Percentiles rank a stretch among this genome's conserved stretches.
Conservation (phyloP, 1,140 invertebrate species). For the Tetramorium simillimum region DNA sequence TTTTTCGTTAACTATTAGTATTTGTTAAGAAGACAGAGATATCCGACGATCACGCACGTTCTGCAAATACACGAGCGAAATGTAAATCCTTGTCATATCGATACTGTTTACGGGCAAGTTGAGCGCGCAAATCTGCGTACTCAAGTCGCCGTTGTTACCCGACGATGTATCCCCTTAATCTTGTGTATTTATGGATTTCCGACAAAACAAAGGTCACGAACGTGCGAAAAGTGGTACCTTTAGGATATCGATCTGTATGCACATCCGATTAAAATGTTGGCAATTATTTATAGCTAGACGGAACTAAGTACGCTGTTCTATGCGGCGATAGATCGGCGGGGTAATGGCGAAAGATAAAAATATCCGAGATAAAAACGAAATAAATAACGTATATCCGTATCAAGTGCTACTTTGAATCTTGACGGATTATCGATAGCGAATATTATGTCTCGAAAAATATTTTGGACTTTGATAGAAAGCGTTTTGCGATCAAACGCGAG, state of each 20-base stretch:
- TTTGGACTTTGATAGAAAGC: neutral
- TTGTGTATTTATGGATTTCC: conserved; percentile 54
- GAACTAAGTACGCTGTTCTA: neutral
- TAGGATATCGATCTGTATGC: conserved; percentile 9
- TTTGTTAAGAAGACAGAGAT: conserved; percentile 31
- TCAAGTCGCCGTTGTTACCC: conserved; percentile 35
- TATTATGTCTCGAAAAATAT: conserved; percentile 26
- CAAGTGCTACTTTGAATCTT: neutral
- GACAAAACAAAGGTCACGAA: conserved; percentile 28
- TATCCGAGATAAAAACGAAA: conserved; percentile 24
- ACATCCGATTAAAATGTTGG: neutral
- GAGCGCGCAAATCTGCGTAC: conserved; percentile 32
- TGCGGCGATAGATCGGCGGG: conserved; percentile 26
- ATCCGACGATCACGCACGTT: conserved; percentile 37
- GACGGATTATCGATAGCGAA: conserved; percentile 6
- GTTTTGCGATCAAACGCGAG: neutral
- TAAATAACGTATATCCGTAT: conserved; percentile 30
- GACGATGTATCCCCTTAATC: conserved; percentile 30
- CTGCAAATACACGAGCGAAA: conserved; percentile 34
- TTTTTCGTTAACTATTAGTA: neutral
- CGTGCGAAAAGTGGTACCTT: conserved; percentile 45
- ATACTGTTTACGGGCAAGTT: conserved; percentile 44
- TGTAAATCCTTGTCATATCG: conserved; percentile 23
- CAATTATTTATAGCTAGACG: conserved; percentile 50
- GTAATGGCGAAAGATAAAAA: neutral